These are phyloP conservation scores for silkworm (Bombyx mori) DNA, from an alignment of 1,140 invertebrate genomes.

Conservation along the genomic window ASM3026992v2 NC_085115.1:13438501-13439000, in stretches of 20 bases:
- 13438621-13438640: conserved; percentile 10
- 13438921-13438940: conserved; percentile 58
- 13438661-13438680: conserved; percentile 23
- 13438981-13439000: conserved; percentile 49
- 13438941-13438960: conserved; percentile 23
- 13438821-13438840: conserved; percentile 30
- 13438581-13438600: conserved; percentile 43
- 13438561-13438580: not conserved
- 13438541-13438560: conserved; percentile 24
- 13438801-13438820: conserved; percentile 28
- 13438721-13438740: conserved; percentile 35
- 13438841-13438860: conserved; percentile 24
- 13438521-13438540: conserved; percentile 1
- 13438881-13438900: conserved; percentile 58
- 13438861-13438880: conserved; percentile 23
- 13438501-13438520: not conserved
- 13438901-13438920: conserved; percentile 70
- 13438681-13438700: conserved; percentile 53
- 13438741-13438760: conserved; percentile 54
- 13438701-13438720: conserved; percentile 29
- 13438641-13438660: no score
- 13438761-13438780: conserved; percentile 32
- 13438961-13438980: conserved; percentile 40
- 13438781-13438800: conserved; percentile 34
- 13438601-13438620: conserved; percentile 25